These are phyloP conservation scores for Seriola aureovittata DNA, from an alignment of 2,113 vertebrate genomes.

Conservation along the genomic window DNA sequence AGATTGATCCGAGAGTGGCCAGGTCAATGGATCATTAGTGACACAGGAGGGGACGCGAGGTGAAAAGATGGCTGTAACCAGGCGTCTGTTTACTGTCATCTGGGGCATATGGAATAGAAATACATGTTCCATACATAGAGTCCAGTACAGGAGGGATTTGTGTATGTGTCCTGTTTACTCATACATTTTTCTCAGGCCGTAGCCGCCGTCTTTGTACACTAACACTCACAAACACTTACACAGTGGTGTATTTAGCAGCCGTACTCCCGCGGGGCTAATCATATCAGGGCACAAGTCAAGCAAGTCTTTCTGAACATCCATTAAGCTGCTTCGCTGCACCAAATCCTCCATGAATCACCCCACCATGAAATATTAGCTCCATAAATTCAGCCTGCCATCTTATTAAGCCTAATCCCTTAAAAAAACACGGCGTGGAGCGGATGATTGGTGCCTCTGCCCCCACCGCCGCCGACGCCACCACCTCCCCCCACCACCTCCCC, in stretches of 20 bases:
- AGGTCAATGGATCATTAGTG: background rate
- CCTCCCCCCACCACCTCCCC: background rate
- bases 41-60: background rate
- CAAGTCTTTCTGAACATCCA: constrained; percentile 63
- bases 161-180: constrained; percentile 45
- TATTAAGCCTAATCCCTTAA: constrained; percentile 64
- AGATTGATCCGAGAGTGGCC: background rate
- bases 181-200: constrained; percentile 25
- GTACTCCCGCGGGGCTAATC: constrained; percentile 55
- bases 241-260: constrained; percentile 56
- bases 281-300: constrained; percentile 62
- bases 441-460: background rate
- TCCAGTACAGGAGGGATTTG: constrained; percentile 39
- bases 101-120: background rate
- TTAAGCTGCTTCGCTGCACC: constrained; percentile 57
- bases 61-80: background rate
- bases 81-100: constrained; percentile 5
- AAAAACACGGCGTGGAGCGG: constrained; percentile 38
- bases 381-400: constrained; percentile 71
- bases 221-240: constrained; percentile 39
- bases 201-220: constrained; percentile 36
- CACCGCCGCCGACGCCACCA: background rate
- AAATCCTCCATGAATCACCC: constrained; percentile 57
- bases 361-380: constrained; percentile 64
- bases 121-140: constrained; percentile 20